Base-by-base conservation (phyloP, 2,888 invertebrate species). In the Dasypolia templi region DNA sequence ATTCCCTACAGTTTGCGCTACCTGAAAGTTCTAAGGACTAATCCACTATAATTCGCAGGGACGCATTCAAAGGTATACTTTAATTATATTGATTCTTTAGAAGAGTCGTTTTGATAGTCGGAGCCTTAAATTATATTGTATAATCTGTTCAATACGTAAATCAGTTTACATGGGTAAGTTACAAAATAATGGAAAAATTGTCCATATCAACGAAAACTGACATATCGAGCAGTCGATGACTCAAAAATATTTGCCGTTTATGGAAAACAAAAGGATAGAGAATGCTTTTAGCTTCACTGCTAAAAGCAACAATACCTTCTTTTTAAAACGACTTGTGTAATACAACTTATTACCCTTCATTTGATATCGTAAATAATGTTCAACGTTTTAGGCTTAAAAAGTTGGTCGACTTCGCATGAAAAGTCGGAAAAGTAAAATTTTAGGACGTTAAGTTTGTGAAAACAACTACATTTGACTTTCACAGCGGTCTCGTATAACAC, bases 1-100 rank as follows among this genome's bases (percentile, higher is more conserved):
- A 32, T 64, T 81, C 51, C 39, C 9, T 68, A 69, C 42, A 63
- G 39, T 82, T 76, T 42, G 64, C 64, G 68, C 68, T 65, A 49
- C 83, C 83, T 62, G 64, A 58, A 82, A 72, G 51, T 68, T 46
- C 42, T 32, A 32, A 69, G 62, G n/a, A 74, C 61, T 65, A 22
- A 51, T 70, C 56, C 68, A 65, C 22, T 46, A 68, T 65, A 42
- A 72, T 68, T 66, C 29, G 42, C 5, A 46, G 29, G 29, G 14
- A 22, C 49, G 29, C 39, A 56, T 64, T 64, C 67, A 75, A 35
- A 75, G 44, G 79, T 68, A 59, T 53, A 46, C 51, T 75, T 78
- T 46, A 75, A 78, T 78, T 79, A 78, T 70, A 61, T 46, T 29
- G 19, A 61, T 14, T 44, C 22, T 53, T 53, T 26, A n/a, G n/a